Evolutionary conservation across 2,888 invertebrate genomes (phyloP).

Genomic region (Metacarcinus magister): DNA sequence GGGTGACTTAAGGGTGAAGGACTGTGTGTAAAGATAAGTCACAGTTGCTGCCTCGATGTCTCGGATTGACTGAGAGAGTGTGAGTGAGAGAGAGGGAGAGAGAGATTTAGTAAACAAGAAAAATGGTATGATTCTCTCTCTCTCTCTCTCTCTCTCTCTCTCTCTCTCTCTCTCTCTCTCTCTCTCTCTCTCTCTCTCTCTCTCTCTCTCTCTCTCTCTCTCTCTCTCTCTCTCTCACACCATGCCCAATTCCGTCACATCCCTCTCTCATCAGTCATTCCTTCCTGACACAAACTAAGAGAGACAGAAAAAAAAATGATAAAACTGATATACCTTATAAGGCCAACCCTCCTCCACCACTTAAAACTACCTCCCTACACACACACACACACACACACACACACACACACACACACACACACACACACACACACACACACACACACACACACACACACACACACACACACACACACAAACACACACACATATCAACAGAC

Average conservation of each 20-base stretch:
- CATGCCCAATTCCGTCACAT: constrained; percentile 21
- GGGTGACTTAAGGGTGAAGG: background rate
- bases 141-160: background rate
- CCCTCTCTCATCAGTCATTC: background rate
- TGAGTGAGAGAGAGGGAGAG: constrained; percentile 19
- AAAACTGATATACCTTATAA: background rate
- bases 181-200: background rate
- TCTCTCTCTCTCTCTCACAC: background rate
- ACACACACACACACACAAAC: too few species aligned
- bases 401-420: background rate
- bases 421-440: background rate
- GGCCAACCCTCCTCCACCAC: background rate
- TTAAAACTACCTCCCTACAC: background rate
- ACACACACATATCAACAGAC: too few species aligned
- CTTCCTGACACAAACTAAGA: background rate
- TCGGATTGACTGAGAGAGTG: background rate
- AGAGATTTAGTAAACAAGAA: background rate
- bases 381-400: background rate
- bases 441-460: background rate
- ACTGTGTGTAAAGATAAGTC: too few species aligned
- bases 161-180: background rate
- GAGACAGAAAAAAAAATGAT: background rate
- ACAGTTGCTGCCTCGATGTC: too few species aligned
- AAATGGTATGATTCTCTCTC: background rate
- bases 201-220: background rate